These are phyloP conservation scores for Chloroceryle aenea DNA, from an alignment of 2,113 vertebrate genomes.

Conservation along the genomic window DNA sequence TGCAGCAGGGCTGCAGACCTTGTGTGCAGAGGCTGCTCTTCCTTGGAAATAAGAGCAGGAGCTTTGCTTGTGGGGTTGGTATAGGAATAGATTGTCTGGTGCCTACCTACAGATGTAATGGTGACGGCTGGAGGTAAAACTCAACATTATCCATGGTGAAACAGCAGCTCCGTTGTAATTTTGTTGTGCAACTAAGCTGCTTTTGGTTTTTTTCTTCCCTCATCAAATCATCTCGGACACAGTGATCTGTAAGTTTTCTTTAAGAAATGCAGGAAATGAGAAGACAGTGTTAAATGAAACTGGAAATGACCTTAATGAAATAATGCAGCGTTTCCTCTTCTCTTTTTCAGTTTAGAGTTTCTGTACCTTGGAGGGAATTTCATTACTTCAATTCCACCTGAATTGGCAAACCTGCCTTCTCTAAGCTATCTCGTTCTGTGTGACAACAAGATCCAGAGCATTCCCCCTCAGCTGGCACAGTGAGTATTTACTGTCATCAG, in stretches of 20 bases:
- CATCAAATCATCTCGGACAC: background rate
- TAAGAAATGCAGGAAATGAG: background rate
- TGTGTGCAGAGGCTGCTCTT: background rate
- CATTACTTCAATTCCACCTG: constrained; percentile 92
- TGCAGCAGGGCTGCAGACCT: background rate
- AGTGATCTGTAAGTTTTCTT: background rate
- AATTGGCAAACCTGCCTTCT: constrained; percentile 91
- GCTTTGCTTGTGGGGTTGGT: background rate
- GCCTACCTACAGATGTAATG: background rate
- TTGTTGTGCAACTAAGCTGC: background rate
- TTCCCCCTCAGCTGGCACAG: constrained; percentile 96
- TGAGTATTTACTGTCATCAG: constrained; percentile 72
- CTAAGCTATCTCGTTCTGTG: constrained; percentile 94
- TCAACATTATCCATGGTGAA: background rate
- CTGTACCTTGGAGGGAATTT: constrained; percentile 97
- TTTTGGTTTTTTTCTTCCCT: too few species aligned
- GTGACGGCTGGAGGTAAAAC: background rate
- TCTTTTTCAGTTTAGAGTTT: constrained; percentile 88
- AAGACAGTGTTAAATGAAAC: background rate
- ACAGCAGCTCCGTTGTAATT: background rate
- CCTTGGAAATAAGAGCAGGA: background rate
- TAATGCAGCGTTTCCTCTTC: background rate
- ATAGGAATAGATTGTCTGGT: background rate
- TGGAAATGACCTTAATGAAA: background rate
- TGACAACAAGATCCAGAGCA: constrained; percentile 97